Evolutionary conservation across 2,113 vertebrate genomes (phyloP), one percentile per base, ranked within the genome.

Genomic region (Lycocorax pyrrhopterus): DNA sequence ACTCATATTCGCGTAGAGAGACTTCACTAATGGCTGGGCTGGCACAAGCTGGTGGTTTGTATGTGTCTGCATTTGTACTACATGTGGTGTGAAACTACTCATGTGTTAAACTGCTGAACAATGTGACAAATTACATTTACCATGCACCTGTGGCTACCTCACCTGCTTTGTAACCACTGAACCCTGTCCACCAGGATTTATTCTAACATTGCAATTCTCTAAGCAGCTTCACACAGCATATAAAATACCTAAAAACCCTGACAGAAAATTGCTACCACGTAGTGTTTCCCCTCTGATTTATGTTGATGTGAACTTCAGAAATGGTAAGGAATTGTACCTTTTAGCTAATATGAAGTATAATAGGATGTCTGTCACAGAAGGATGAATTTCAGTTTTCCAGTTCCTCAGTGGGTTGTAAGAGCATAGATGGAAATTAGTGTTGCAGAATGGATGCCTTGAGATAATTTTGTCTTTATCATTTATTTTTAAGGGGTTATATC

Each of bases 61-160:
- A 22, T 49, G 35, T 76, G 71, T 72, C 47, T 94, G 79, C 46
- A 30, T 90, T 95, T 93, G 64, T 82, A 32, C 43, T 92, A 71
- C 92, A 84, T 87, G 86, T 75, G 79, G 94, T 64, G 86, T 90
- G 94, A 84, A 94, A 93, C 90, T 76, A 89, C 63, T 68, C 92
- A 84, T 92, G 96, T 92, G 92, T 93, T 94, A 96, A 95, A 94
- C 86, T 69, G 69, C 76, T 87, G 85, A 96, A 96, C 92, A 94
- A 92, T 90, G 80, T 96, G 93, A 95, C 96, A 96, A 94, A 96
- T 96, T 95, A 64, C 88, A 96, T 96, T 93, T 94, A 89, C 89
- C 73, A 78, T 75, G 86, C 93, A 96, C 93, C 94, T 95, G 96
- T 96, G 94, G 80, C 88, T 95, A 81, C 62, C 69, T 96, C 92